Conservation (phyloP, 2,888 invertebrate genomes). For the Zaprionus obscuricornis region DNA sequence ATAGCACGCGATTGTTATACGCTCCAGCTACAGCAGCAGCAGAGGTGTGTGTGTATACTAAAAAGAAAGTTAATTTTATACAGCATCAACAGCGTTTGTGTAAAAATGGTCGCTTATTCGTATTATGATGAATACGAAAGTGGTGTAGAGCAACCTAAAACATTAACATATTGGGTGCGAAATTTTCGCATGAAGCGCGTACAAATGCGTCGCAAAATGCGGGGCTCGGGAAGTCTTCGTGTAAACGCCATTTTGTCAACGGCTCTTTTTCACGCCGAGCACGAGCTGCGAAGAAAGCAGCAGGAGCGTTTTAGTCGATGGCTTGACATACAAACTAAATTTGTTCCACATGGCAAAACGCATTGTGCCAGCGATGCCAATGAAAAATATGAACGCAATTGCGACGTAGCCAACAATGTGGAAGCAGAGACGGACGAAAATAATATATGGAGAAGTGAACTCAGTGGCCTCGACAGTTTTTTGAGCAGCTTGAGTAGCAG, state of each 20-base stretch:
- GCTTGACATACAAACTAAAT: conserved; percentile 82
- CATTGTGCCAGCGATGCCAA: conserved; percentile 55
- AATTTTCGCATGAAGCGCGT: conserved; percentile 85
- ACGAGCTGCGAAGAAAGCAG: conserved; percentile 85
- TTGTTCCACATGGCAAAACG: conserved; percentile 67
- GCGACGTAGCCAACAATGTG: conserved; percentile 24
- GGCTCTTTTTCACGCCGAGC: conserved; percentile 85
- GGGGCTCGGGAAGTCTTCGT: conserved; percentile 84
- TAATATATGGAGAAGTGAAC: conserved; percentile 84
- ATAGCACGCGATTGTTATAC: conserved; percentile 23
- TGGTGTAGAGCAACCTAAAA: conserved; percentile 66
- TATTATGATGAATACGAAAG: conserved; percentile 61
- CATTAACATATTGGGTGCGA: conserved; percentile 85
- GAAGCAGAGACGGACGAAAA: conserved; percentile 63
- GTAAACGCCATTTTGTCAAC: conserved; percentile 85
- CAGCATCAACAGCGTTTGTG: conserved; percentile 15
- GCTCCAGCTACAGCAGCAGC: conserved; percentile 27
- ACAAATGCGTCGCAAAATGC: conserved; percentile 83
- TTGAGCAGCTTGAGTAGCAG: conserved; percentile 84
- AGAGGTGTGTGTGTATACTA: conserved; percentile 55
- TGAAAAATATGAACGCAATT: conserved; percentile 35
- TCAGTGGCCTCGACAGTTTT: conserved; percentile 85
- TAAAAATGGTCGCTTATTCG: conserved; percentile 67
- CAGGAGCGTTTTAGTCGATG: conserved; percentile 85
- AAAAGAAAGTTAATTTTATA: conserved; percentile 38